Evolutionary conservation across 2,888 invertebrate species (phyloP), one percentile per base, ranked within the genome.

Genomic region (Harpagoxenus sublaevis): DNA sequence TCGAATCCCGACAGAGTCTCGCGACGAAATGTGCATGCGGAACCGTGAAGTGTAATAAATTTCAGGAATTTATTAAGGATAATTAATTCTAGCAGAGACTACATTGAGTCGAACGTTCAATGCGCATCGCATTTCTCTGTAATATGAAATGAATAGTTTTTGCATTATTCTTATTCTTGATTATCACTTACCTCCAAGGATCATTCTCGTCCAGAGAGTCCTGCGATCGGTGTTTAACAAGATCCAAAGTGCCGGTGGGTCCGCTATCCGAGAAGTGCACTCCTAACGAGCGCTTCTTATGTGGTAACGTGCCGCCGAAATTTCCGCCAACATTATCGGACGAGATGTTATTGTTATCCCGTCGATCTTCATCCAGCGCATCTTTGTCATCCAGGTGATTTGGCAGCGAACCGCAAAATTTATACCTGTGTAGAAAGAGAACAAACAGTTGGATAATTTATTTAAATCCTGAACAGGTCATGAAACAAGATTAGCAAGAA

Each of bases 301-400:
- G 93, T n/a, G 94, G 94, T 86, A 94, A 87, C 28, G 95, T 94
- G 35, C 94, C 94, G 63, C 94, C 94, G 62, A 95, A 92, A 89
- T 94, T 94, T 39, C 94, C 94, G 77, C 88, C 85, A 75, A 94
- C 93, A 10, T 92, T 94, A 70, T 94, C 94, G 87, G 95, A 92
- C 89, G 93, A 92, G 92, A 96, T 96, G 90, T 96, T 96, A 91
- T 96, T 96, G 77, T 96, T 96, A 83, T 96, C 95, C 51, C 92
- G 87, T 65, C 93, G 91, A 74, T 96, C 96, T 87, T 96, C 96
- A 75, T 92, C 92, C 79, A 93, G 81, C 23, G 96, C 93, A 90
- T 96, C 96, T 89, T 96, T 95, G 73, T 96, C 96, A 90, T 97
- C 97, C 92, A 97, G 95, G 93, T 97, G 97, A 95, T 97, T 97